Percentiles rank a stretch among this genome's conserved stretches.
Conservation (phyloP, 2,113 vertebrate genomes). For the Varanus komodoensis region DNA sequence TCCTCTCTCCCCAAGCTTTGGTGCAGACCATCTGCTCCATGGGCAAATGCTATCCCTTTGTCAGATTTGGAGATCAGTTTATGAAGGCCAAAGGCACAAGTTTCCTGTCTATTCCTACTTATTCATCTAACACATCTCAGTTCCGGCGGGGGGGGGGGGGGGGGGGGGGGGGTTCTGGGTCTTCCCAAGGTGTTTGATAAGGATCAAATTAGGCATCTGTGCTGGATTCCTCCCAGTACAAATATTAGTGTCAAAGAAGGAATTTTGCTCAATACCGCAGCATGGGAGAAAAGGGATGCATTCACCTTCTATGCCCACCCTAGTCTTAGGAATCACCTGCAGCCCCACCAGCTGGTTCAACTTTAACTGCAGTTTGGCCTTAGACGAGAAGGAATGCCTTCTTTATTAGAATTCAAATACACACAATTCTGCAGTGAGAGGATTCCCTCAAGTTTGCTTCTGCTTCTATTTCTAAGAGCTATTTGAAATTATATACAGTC, state of each 20-base stretch:
- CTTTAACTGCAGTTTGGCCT: neutral
- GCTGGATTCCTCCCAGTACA: neutral
- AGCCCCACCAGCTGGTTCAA: neutral
- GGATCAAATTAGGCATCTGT: neutral
- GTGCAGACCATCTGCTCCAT: neutral
- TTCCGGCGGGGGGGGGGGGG: neutral
- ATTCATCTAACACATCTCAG: neutral
- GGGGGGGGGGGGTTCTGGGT: neutral
- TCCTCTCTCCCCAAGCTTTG: neutral
- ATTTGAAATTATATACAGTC: neutral
- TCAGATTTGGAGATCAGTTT: neutral
- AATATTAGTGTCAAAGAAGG: neutral
- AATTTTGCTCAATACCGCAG: neutral
- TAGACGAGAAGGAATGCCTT: neutral
- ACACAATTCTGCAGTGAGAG: neutral
- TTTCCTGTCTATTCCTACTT: neutral
- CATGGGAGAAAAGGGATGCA: neutral
- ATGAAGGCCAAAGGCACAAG: neutral
- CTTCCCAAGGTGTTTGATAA: neutral
- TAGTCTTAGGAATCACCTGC: neutral
- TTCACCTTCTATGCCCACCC: neutral
- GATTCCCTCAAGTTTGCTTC: neutral
- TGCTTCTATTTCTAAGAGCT: neutral
- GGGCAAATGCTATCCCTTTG: neutral
- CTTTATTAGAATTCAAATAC: neutral